These are phyloP conservation scores for Chrosomus eos DNA, from an alignment of 2,797 vertebrate species.

Conservation along the genomic window DNA sequence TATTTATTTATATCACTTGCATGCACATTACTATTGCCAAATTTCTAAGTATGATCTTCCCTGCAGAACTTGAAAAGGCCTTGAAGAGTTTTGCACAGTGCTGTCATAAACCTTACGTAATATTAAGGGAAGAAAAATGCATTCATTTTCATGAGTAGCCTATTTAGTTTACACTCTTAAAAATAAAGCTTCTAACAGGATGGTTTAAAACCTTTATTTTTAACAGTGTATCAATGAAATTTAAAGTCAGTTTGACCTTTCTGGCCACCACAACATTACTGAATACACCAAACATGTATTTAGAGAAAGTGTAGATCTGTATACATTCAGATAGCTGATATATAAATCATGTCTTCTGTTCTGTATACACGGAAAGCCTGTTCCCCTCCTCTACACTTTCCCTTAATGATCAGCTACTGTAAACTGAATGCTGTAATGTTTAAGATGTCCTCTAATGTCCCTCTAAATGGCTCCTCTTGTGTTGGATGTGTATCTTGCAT, in stretches of 20 bases:
- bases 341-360: slow-evolving; percentile 20
- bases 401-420: slow-evolving; percentile 30
- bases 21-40: neutral
- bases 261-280: neutral
- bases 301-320: slow-evolving; percentile 23
- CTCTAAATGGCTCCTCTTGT: neutral
- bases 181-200: neutral
- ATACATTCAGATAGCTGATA: slow-evolving; percentile 18
- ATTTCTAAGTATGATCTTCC: neutral
- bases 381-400: slow-evolving; percentile 1
- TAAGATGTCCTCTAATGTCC: slow-evolving; percentile 14
- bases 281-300: slow-evolving; percentile 10
- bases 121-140: neutral
- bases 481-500: neutral
- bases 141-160: neutral
- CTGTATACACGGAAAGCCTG: slow-evolving; percentile 15
- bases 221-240: neutral
- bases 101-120: neutral
- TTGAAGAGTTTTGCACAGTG: neutral
- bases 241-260: slow-evolving; percentile 6
- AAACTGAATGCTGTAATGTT: slow-evolving; percentile 36
- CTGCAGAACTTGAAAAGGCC: neutral
- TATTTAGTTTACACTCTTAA: neutral
- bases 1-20: neutral
- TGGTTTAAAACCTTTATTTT: neutral